These are phyloP conservation scores for Narcine bancroftii DNA, from an alignment of 2,113 vertebrate genomes.

Conservation along the genomic window DNA sequence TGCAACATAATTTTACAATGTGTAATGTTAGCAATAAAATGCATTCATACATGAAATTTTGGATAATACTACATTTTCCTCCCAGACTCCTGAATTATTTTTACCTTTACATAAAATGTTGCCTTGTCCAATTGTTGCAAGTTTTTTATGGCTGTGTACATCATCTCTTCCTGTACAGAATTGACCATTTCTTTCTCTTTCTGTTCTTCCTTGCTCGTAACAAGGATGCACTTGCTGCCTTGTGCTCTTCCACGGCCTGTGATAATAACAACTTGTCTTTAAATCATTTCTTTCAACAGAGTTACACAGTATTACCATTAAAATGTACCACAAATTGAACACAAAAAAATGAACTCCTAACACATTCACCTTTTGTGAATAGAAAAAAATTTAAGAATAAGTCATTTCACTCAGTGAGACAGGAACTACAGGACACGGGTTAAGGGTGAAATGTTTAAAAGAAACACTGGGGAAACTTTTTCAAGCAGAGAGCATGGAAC, in stretches of 20 bases:
- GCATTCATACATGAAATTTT: too few relatives aligned
- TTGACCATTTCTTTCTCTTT: constrained; percentile 46
- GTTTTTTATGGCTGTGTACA: constrained; percentile 42
- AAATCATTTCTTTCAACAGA: background rate
- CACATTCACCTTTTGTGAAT: background rate
- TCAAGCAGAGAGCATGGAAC: too few relatives aligned
- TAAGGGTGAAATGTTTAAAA: too few relatives aligned
- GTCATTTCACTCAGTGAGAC: background rate
- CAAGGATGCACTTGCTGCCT: constrained; percentile 46
- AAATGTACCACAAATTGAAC: background rate
- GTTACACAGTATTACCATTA: background rate
- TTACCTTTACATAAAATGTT: background rate
- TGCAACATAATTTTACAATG: too few relatives aligned
- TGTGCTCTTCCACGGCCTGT: constrained; percentile 48
- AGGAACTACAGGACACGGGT: too few relatives aligned
- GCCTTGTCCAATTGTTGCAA: constrained; percentile 38
- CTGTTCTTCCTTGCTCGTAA: constrained; percentile 44
- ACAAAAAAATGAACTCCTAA: background rate
- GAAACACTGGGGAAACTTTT: too few relatives aligned
- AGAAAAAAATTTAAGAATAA: background rate
- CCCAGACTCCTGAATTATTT: too few relatives aligned
- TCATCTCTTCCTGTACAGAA: constrained; percentile 42
- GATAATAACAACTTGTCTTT: constrained; percentile 9
- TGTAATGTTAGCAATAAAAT: too few relatives aligned
- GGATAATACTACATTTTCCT: too few relatives aligned